Evolutionary conservation across 2,888 invertebrate genomes (phyloP), one percentile per base, ranked within the genome.

Genomic region (Idaea dimidiata): DNA sequence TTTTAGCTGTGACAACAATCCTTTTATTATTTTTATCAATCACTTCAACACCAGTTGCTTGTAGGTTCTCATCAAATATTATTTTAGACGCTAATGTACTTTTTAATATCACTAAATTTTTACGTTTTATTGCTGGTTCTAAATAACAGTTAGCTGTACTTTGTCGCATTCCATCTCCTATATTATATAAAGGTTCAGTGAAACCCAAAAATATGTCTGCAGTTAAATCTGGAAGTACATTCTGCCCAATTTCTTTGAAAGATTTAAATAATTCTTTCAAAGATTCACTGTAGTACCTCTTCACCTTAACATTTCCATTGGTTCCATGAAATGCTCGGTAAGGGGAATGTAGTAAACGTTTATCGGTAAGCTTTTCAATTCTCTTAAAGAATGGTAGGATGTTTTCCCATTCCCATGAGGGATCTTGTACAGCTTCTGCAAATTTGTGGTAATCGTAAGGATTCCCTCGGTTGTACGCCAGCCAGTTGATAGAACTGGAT

Each of bases 81-180:
- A 95, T 76, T 70, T 87, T 84, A 0, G 83, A 89, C 0, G 87
- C 94, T 17, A 87, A 76, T 0, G 93, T 87, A 65, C 93, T 76
- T 55, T 93, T 93, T 16, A 87, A 69, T 0, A 89, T 72, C 33
- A 81, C 69, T 10, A 89, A 73, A 60, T 87, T 88, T 2, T 68
- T 54, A 31, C 83, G 74, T 0, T 79, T 66, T 58, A 65, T 74
- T 1, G 61, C 61, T 18, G 0, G 43, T 43, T 43, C 14, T 43
- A 43, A 43, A 43, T 43, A 43, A 43, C 43, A 43, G 43, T 43
- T 43, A 43, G 93, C 89, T 0, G 93, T 87, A 66, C 90, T 93
- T 69, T 89, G 90, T 16, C 93, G 78, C 17, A 76, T 71, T 0
- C 91, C 91, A 16, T 81, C 76, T 57, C 87, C 85, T 68, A 90